A percentile compares a stretch with the other conserved stretches of the same genome.
Conservation (phyloP, 2,797 vertebrate genomes). For the Anolis apletophallus region DNA sequence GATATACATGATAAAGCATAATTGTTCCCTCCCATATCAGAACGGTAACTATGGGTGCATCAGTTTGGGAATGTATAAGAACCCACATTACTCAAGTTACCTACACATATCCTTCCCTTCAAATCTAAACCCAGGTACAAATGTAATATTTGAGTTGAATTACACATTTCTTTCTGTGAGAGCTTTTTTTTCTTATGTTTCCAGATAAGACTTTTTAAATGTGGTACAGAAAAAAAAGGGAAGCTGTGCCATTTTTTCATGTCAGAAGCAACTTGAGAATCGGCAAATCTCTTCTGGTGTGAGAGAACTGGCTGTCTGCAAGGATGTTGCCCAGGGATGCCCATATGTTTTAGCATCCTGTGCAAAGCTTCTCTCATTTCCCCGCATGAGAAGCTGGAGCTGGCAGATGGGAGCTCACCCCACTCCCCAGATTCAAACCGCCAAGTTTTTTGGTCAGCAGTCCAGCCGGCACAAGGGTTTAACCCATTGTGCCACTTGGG, state of each 20-base stretch:
- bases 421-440: no score
- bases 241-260: neutral
- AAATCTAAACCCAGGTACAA: neutral
- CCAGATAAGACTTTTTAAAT: slow-evolving; percentile 1
- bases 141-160: neutral
- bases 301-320: no score
- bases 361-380: no score
- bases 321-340: no score
- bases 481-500: no score
- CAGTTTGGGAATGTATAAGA: neutral
- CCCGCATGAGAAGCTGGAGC: no score
- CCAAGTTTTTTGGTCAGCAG: no score
- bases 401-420: no score
- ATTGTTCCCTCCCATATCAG: neutral
- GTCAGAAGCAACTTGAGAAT: no score
- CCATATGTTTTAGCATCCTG: no score
- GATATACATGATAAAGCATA: neutral
- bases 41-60: neutral
- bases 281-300: no score
- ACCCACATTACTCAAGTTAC: neutral
- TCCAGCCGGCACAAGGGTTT: no score
- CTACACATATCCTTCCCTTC: neutral
- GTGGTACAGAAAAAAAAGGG: neutral
- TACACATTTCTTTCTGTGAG: neutral
- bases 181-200: neutral